Conservation (phyloP, 2,888 invertebrate genomes). For the Lasius platythorax region DNA sequence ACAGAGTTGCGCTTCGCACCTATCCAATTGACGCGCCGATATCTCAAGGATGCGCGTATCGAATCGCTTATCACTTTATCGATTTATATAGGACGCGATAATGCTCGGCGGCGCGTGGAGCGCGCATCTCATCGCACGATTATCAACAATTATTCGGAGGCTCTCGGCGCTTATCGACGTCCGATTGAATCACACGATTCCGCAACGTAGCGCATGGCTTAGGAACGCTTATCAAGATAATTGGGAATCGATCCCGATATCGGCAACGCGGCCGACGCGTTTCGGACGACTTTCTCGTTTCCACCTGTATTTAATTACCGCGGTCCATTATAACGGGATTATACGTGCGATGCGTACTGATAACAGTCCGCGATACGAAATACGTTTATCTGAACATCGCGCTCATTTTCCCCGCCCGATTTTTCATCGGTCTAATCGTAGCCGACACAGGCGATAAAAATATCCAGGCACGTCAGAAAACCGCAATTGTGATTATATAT, state of each 20-base stretch:
- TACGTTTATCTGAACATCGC: neutral
- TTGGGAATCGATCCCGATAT: constrained; percentile 70
- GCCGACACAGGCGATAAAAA: constrained; percentile 8
- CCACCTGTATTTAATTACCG: constrained; percentile 59
- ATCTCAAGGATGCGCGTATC: neutral
- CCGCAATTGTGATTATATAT: constrained; percentile 9
- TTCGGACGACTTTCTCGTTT: constrained; percentile 55
- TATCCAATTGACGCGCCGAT: constrained; percentile 20
- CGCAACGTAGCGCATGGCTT: constrained; percentile 6
- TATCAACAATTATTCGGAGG: constrained; percentile 22
- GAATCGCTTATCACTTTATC: constrained; percentile 4
- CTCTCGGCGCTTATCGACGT: neutral
- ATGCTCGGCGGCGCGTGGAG: constrained; percentile 17
- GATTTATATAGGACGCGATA: constrained; percentile 17
- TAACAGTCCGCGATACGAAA: constrained; percentile 60
- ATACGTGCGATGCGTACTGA: constrained; percentile 15
- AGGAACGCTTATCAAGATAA: constrained; percentile 66
- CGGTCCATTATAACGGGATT: constrained; percentile 66
- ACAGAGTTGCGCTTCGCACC: constrained; percentile 1
- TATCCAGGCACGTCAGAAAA: constrained; percentile 7
- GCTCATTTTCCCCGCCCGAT: neutral
- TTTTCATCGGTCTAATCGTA: constrained; percentile 28
- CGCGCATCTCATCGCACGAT: neutral
- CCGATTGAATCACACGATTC: constrained; percentile 21
- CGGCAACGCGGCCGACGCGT: constrained; percentile 41